Conservation (phyloP, 2,888 invertebrate genomes). For the Tanaodytes sp. region DNA sequence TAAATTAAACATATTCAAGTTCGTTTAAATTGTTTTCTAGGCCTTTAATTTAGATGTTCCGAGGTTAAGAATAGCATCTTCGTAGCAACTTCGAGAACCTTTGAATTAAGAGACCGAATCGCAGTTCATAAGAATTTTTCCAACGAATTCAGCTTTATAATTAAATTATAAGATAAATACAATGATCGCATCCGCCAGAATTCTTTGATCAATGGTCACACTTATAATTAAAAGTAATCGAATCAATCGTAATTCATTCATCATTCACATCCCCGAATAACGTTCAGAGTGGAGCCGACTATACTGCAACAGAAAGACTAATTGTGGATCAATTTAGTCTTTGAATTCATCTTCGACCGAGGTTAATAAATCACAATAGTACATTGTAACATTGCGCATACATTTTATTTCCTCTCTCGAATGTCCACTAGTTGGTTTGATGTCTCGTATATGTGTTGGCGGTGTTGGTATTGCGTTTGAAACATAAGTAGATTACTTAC, state of each 20-base stretch:
- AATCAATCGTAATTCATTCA: constrained; percentile 65
- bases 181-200: no score
- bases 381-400: constrained; percentile 27
- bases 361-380: constrained; percentile 67
- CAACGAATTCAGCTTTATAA: no score
- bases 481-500: no score
- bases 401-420: constrained; percentile 43
- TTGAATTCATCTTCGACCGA: constrained; percentile 65
- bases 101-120: no score
- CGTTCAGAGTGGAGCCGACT: constrained; percentile 56
- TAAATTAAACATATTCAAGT: no score
- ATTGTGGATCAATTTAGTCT: constrained; percentile 68
- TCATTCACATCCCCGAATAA: constrained; percentile 55
- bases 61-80: no score
- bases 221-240: constrained; percentile 57
- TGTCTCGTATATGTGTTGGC: constrained; percentile 10
- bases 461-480: no score
- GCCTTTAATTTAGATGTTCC: no score
- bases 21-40: no score
- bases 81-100: no score
- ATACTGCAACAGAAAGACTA: constrained; percentile 60
- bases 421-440: constrained; percentile 11
- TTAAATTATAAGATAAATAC: no score
- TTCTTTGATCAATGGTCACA: constrained; percentile 19
- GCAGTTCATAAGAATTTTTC: no score